Evolutionary conservation across 1,140 invertebrate genomes (phyloP).

Genomic region (Oryctes rhinoceros): DNA sequence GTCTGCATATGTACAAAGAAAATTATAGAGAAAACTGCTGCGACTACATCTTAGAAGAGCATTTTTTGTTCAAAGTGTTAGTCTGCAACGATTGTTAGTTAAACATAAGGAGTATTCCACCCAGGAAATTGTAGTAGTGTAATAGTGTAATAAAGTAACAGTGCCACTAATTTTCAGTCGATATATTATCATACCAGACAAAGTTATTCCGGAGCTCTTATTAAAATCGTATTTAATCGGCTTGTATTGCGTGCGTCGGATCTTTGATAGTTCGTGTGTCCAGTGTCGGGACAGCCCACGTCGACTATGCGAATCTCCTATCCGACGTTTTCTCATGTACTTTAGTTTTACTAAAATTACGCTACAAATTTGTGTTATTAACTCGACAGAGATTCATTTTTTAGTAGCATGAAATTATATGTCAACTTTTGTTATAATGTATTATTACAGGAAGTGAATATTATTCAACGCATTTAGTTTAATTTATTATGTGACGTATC

Average conservation of each 20-base stretch:
- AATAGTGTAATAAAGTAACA: no score
- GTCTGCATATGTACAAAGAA: no score
- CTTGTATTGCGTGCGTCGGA: conserved; percentile 22
- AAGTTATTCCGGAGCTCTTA: background rate
- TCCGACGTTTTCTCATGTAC: conserved; percentile 55
- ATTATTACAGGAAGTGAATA: conserved; percentile 20
- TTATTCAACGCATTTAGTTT: background rate
- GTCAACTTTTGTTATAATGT: conserved; percentile 23
- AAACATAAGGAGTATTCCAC: no score
- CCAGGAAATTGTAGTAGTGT: no score
- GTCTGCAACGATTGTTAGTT: no score
- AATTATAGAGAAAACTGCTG: no score
- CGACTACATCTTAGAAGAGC: no score
- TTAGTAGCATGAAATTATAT: conserved; percentile 39
- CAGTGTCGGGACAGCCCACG: conserved; percentile 48
- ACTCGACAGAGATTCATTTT: conserved; percentile 35
- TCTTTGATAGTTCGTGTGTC: conserved; percentile 40
- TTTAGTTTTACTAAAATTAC: conserved; percentile 53
- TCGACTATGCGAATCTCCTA: conserved; percentile 54
- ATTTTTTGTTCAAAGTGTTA: no score
- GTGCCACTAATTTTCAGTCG: no score
- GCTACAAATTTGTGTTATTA: conserved; percentile 54
- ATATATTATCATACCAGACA: no score
- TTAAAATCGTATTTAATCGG: conserved; percentile 37
- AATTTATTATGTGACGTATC: background rate